Conservation (phyloP, 1,140 invertebrate species). For the Temnothorax curvispinosus region DNA sequence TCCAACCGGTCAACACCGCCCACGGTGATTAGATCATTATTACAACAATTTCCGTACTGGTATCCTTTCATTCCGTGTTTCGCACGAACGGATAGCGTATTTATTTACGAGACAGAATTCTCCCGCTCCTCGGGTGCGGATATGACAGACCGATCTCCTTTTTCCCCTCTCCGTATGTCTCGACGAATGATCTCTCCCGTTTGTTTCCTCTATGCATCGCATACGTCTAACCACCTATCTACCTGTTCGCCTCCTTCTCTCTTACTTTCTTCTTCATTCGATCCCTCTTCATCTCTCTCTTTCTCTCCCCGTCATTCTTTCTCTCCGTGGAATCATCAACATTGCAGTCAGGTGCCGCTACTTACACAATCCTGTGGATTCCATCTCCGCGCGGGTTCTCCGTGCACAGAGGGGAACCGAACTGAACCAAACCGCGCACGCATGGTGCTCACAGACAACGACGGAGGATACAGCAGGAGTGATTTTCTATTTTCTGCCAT, state of each 20-base stretch:
- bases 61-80: conserved; percentile 14
- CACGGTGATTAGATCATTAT: conserved; percentile 17
- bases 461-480: conserved; percentile 45
- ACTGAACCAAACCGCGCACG: conserved; percentile 36
- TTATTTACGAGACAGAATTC: conserved; percentile 12
- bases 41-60: background rate
- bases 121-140: conserved; percentile 9
- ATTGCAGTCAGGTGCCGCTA: conserved; percentile 81
- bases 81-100: background rate
- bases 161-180: background rate
- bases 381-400: conserved; percentile 67
- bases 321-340: conserved; percentile 66
- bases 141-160: conserved; percentile 35
- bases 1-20: background rate
- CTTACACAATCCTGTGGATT: conserved; percentile 82
- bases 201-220: conserved; percentile 21
- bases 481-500: conserved; percentile 81
- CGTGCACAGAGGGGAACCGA: conserved; percentile 52
- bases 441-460: conserved; percentile 31
- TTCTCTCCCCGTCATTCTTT: conserved; percentile 14
- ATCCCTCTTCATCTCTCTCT: background rate
- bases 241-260: conserved; percentile 59
- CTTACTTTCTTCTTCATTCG: conserved; percentile 33
- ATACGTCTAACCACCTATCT: conserved; percentile 33
- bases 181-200: background rate